These are phyloP conservation scores for Tenthredo livida DNA, from an alignment of 2,888 invertebrate species.

Conservation along the genomic window DNA sequence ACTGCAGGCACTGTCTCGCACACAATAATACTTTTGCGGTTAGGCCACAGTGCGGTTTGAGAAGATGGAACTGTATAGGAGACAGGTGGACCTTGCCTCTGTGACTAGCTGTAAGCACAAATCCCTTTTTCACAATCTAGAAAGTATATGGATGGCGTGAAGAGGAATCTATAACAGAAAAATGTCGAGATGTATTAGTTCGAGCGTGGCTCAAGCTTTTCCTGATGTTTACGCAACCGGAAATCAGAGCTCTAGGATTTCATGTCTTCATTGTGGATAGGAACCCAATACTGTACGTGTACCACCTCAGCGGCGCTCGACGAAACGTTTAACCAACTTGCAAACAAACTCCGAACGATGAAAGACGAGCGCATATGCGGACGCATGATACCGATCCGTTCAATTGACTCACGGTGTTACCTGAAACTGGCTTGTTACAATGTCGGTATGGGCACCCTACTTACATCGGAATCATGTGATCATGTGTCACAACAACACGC, in stretches of 20 bases:
- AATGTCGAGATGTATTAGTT: background rate
- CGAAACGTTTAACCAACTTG: slow-evolving; percentile 20
- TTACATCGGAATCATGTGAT: background rate
- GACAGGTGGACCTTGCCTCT: background rate
- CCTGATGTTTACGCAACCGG: background rate
- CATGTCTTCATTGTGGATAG: background rate
- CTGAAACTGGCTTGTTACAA: background rate
- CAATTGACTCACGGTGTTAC: background rate
- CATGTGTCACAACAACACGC: background rate
- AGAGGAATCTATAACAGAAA: background rate
- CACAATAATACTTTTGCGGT: background rate
- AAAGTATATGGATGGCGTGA: background rate
- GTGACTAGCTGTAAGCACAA: background rate
- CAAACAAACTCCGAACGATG: background rate
- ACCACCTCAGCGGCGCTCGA: background rate
- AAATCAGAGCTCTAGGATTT: background rate
- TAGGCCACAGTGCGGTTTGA: background rate
- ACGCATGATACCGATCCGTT: slow-evolving; percentile 25
- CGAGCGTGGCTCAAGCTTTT: background rate
- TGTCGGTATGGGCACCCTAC: slow-evolving; percentile 1
- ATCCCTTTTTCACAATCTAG: background rate
- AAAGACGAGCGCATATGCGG: background rate
- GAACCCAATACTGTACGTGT: background rate
- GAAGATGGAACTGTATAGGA: background rate
- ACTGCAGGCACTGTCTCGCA: background rate